Conservation (phyloP, 35 echinoderm and acorn worm species). For the Chiridota heheva region DNA sequence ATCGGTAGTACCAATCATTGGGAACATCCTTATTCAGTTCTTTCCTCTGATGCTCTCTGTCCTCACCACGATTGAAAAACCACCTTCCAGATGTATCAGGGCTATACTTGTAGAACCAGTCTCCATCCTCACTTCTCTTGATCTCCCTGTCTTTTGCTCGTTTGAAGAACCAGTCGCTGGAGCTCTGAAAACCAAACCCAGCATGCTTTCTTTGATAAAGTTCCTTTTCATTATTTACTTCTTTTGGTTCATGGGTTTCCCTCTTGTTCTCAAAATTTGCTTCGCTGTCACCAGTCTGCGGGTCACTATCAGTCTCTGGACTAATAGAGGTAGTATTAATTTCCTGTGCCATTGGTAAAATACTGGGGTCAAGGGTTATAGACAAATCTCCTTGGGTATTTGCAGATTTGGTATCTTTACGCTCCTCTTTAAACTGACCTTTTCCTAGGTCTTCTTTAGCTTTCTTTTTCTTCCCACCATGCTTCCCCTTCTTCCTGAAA, state of each 20-base stretch:
- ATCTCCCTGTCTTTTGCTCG: conserved; percentile 64
- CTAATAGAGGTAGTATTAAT: too few species aligned
- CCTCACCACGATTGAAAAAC: background rate
- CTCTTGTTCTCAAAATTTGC: too few species aligned
- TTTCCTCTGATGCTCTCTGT: background rate
- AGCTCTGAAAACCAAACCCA: conserved; percentile 65
- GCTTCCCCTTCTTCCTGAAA: conserved; percentile 47
- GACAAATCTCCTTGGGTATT: conserved; percentile 19
- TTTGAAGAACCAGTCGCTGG: conserved; percentile 75
- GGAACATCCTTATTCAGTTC: background rate
- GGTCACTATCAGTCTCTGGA: too few species aligned
- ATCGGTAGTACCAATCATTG: conserved; percentile 86
- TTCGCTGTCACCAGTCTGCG: too few species aligned
- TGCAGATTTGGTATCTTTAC: background rate
- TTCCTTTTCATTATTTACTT: background rate
- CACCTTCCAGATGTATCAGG: conserved; percentile 16
- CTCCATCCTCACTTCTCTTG: conserved; percentile 11
- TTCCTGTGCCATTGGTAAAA: conserved; percentile 14
- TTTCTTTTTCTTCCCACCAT: background rate
- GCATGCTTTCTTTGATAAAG: conserved; percentile 54
- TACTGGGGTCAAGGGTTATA: conserved; percentile 29
- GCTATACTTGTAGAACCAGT: conserved; percentile 38
- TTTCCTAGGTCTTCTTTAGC: background rate
- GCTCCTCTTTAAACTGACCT: background rate
- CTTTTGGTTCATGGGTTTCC: conserved; percentile 12